These are phyloP conservation scores for Harpagoxenus sublaevis DNA, from an alignment of 2,888 invertebrate genomes.

Conservation along the genomic window DNA sequence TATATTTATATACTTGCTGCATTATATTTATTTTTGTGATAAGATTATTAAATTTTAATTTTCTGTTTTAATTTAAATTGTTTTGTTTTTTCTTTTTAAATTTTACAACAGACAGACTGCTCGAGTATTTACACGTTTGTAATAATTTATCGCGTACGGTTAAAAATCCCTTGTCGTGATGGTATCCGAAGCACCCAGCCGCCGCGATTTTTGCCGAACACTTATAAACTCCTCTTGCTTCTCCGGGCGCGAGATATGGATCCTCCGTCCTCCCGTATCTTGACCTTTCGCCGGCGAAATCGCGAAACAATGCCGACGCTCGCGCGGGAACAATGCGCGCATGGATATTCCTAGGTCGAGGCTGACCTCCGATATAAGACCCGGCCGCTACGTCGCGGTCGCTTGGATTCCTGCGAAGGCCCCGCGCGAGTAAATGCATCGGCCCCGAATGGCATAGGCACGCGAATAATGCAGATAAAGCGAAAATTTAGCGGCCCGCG, in stretches of 20 bases:
- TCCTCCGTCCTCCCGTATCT: slow-evolving; percentile 56
- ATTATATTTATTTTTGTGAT: neutral
- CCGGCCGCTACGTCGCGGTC: slow-evolving; percentile 34
- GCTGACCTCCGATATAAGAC: slow-evolving; percentile 70
- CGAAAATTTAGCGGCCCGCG: slow-evolving; percentile 73
- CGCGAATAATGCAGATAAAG: slow-evolving; percentile 79
- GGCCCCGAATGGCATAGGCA: slow-evolving; percentile 64
- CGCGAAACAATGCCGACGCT: slow-evolving; percentile 69
- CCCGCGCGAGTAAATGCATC: slow-evolving; percentile 49
- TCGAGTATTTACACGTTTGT: neutral
- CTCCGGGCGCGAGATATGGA: slow-evolving; percentile 59
- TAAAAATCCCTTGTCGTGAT: slow-evolving; percentile 23
- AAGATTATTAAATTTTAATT: neutral
- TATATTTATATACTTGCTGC: neutral
- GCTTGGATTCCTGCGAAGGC: slow-evolving; percentile 60
- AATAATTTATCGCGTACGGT: neutral
- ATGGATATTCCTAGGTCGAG: slow-evolving; percentile 73
- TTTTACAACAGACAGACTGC: neutral
- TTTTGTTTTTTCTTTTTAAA: neutral
- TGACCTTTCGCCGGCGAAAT: slow-evolving; percentile 57
- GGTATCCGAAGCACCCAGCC: slow-evolving; percentile 47
- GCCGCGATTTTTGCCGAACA: slow-evolving; percentile 36
- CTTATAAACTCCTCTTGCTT: slow-evolving; percentile 15
- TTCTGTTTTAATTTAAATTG: neutral
- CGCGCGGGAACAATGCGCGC: slow-evolving; percentile 66